Evolutionary conservation across 2,888 invertebrate species (phyloP).

Genomic region (Proisotoma minuta): DNA sequence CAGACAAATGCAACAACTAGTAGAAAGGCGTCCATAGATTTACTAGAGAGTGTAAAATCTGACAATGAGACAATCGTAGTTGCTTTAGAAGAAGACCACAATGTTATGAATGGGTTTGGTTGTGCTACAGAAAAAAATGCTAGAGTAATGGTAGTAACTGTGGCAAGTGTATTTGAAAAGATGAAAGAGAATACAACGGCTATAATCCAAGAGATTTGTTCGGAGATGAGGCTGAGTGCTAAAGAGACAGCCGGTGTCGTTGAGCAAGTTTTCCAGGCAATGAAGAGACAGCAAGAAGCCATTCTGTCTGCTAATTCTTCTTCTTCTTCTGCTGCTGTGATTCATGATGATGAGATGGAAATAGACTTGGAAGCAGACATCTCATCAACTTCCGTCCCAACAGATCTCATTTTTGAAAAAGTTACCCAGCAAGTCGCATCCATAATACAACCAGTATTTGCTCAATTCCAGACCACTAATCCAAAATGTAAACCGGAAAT

Average conservation of each 20-base stretch:
- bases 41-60: neutral
- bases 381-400: neutral
- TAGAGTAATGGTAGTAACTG: neutral
- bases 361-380: neutral
- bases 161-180: neutral
- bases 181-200: neutral
- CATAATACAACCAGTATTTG: slow-evolving; percentile 1
- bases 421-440: neutral
- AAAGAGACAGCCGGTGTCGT: neutral
- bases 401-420: slow-evolving; percentile 6
- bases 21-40: neutral
- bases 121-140: neutral
- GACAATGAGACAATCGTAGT: neutral
- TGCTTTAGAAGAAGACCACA: neutral
- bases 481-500: neutral
- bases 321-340: neutral
- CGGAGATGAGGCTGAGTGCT: slow-evolving; percentile 6
- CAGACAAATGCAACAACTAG: neutral
- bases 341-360: neutral
- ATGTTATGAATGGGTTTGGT: neutral
- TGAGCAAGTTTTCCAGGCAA: slow-evolving; percentile 5
- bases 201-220: slow-evolving; percentile 7
- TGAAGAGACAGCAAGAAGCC: neutral
- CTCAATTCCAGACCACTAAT: neutral
- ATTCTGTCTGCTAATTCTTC: neutral